Percentiles rank a stretch among this genome's conserved stretches.
Conservation (phyloP, 2,113 vertebrate species). For the Spermophilus dauricus region DNA sequence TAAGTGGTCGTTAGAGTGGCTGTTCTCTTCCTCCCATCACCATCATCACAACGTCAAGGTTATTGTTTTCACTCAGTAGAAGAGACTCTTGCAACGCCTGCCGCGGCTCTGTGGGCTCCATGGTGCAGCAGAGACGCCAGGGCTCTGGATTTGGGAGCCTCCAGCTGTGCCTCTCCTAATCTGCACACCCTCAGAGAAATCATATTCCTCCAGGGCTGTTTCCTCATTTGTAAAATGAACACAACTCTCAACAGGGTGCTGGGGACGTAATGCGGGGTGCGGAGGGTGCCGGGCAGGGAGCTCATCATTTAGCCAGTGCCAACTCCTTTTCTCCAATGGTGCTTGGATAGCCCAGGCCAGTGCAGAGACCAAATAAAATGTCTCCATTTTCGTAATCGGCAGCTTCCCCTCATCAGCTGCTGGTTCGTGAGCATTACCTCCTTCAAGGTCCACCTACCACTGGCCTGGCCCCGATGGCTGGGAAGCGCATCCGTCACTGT, state of each 20-base stretch:
- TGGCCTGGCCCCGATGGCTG: neutral
- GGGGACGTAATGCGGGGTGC: no score
- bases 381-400: neutral
- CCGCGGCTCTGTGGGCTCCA: neutral
- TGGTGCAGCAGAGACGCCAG: fast-evolving
- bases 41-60: no score
- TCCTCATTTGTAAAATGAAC: neutral
- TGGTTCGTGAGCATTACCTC: neutral
- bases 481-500: neutral
- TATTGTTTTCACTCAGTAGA: neutral
- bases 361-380: neutral
- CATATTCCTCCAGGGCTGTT: neutral
- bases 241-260: neutral
- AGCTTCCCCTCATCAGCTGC: neutral
- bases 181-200: neutral
- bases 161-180: neutral
- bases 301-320: neutral
- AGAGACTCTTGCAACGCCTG: fast-evolving
- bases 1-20: neutral
- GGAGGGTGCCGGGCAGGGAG: neutral
- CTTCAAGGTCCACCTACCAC: neutral
- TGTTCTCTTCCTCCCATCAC: no score
- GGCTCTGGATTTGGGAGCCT: neutral
- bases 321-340: neutral
- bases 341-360: neutral